Conservation (phyloP, 2,797 vertebrate species). For the Syndactyla subalaris region DNA sequence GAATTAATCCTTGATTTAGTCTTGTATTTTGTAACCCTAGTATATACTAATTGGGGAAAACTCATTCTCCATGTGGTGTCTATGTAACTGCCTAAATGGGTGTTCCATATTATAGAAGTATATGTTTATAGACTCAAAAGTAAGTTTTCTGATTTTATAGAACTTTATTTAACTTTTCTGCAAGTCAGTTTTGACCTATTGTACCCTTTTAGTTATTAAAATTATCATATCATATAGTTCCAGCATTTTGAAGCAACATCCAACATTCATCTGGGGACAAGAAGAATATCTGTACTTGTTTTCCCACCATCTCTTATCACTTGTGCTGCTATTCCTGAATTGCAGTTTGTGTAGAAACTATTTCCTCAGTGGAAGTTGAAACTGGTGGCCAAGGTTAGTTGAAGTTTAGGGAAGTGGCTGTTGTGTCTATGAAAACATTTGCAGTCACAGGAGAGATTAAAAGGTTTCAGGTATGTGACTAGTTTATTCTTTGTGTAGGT, state of each 20-base stretch:
- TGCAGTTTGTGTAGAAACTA: neutral
- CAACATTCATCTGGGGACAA: neutral
- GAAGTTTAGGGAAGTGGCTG: neutral
- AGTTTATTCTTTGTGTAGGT: neutral
- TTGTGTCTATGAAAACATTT: neutral
- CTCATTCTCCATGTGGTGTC: neutral
- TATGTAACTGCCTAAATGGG: neutral
- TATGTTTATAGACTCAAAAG: neutral
- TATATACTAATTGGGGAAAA: neutral
- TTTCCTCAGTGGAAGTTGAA: neutral
- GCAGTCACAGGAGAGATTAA: neutral
- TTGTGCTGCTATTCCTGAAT: neutral
- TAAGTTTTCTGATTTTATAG: neutral
- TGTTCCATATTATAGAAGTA: neutral
- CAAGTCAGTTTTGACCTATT: neutral
- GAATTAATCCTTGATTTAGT: neutral
- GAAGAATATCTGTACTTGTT: neutral
- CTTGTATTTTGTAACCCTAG: neutral
- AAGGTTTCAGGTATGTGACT: neutral
- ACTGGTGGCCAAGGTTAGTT: neutral
- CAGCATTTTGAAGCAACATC: neutral
- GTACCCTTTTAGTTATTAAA: neutral
- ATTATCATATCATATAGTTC: neutral
- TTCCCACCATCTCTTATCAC: neutral
- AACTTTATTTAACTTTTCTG: neutral